These are phyloP conservation scores for Lacerta agilis DNA, from an alignment of 2,797 vertebrate species.

Conservation along the genomic window DNA sequence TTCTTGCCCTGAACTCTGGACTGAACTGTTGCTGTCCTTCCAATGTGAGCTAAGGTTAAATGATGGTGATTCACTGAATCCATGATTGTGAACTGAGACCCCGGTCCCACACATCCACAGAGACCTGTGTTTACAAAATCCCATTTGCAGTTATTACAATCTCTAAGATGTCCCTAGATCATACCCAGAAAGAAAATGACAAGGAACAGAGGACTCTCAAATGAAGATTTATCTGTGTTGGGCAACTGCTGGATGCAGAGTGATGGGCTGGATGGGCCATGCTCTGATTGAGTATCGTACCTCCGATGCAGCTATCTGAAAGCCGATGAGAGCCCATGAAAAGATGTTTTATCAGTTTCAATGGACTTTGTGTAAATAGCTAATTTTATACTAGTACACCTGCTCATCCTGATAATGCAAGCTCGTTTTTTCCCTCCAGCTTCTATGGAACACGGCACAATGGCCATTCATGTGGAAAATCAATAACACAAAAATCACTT, in stretches of 20 bases:
- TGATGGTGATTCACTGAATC: too few species aligned
- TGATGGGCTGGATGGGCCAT: neutral
- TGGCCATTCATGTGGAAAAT: slow-evolving; percentile 32
- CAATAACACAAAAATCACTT: slow-evolving; percentile 28
- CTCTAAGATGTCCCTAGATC: neutral
- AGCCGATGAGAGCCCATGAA: neutral
- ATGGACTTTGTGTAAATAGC: slow-evolving; percentile 15
- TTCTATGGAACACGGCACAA: slow-evolving; percentile 18
- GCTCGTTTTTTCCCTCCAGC: neutral
- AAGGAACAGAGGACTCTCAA: neutral
- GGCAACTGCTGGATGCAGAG: neutral
- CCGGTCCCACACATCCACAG: too few species aligned
- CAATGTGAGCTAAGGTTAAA: too few species aligned
- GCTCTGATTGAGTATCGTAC: neutral
- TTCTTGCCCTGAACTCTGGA: too few species aligned
- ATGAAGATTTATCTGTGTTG: neutral
- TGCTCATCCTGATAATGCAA: slow-evolving; percentile 14
- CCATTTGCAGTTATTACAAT: neutral
- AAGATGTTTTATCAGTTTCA: slow-evolving; percentile 14
- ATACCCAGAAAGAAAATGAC: neutral
- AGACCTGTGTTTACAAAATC: too few species aligned
- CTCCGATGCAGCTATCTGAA: neutral
- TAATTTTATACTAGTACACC: slow-evolving; percentile 8
- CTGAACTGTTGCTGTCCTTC: too few species aligned
- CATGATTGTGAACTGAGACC: too few species aligned